A percentile compares a stretch with the other conserved stretches of the same genome.
These are phyloP conservation scores for Schrankia costaestrigalis DNA, from an alignment of 2,888 invertebrate genomes.

Conservation along the genomic window DNA sequence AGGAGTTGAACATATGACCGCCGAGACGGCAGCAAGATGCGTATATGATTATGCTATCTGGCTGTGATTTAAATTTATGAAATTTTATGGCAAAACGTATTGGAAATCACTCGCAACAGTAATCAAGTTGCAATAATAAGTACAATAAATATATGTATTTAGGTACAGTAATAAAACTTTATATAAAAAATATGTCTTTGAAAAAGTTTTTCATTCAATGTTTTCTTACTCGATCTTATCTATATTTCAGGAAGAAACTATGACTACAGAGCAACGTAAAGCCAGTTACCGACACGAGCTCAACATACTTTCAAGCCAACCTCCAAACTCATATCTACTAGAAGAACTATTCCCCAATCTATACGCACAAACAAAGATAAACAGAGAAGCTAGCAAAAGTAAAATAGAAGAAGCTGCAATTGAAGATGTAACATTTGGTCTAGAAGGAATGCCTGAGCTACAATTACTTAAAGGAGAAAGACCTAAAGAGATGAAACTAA, in stretches of 20 bases:
- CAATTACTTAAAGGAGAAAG: conserved; percentile 34
- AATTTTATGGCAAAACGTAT: too few species aligned
- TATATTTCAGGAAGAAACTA: conserved; percentile 44
- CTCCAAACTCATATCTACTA: conserved; percentile 46
- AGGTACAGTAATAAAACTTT: too few species aligned
- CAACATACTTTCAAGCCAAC: conserved; percentile 41
- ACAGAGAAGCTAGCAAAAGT: conserved; percentile 27
- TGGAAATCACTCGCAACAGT: too few species aligned
- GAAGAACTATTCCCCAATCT: conserved; percentile 41
- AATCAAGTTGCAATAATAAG: too few species aligned
- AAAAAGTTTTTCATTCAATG: too few species aligned
- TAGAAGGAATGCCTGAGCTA: conserved; percentile 40
- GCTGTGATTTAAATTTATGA: too few species aligned
- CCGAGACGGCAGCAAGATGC: too few species aligned
- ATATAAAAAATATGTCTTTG: too few species aligned
- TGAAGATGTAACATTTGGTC: conserved; percentile 38
- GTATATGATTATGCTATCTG: too few species aligned
- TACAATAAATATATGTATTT: too few species aligned
- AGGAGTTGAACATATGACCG: too few species aligned
- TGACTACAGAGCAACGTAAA: conserved; percentile 39
- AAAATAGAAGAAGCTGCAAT: conserved; percentile 28
- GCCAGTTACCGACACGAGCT: conserved; percentile 51
- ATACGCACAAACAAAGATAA: conserved; percentile 34
- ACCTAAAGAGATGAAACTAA: conserved; percentile 40
- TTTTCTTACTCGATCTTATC: too few species aligned